phyloP scores from a whole-genome alignment of 2,888 invertebrate species.

The Cryptus armator region DNA sequence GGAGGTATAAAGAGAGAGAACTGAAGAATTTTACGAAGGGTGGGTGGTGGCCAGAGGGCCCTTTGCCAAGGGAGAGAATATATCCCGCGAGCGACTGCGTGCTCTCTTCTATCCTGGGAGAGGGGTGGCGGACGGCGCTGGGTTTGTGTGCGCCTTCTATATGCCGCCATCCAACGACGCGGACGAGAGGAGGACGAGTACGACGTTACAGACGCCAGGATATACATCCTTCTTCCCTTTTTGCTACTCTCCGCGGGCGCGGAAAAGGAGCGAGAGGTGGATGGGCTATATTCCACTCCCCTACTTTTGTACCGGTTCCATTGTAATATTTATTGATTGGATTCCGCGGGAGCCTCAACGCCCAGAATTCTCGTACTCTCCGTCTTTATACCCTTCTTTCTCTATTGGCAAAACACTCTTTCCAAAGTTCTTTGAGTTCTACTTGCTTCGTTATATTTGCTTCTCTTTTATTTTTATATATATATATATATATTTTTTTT shows the following conservation, averaged over 20 bases:
- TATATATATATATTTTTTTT: too few species aligned
- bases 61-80: slow-evolving; percentile 55
- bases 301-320: slow-evolving; percentile 81
- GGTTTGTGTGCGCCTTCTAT: slow-evolving; percentile 35
- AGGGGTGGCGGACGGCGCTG: slow-evolving; percentile 70
- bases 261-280: slow-evolving; percentile 75
- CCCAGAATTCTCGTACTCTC: slow-evolving; percentile 55
- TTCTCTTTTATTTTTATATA: neutral
- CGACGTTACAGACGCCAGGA: slow-evolving; percentile 68
- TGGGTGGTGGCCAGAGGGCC: slow-evolving; percentile 61
- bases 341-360: slow-evolving; percentile 81
- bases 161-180: slow-evolving; percentile 45
- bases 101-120: slow-evolving; percentile 60
- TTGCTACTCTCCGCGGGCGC: slow-evolving; percentile 73
- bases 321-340: slow-evolving; percentile 85
- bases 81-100: slow-evolving; percentile 66
- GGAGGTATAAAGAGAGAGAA: slow-evolving; percentile 43
- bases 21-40: slow-evolving; percentile 69
- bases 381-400: slow-evolving; percentile 17
- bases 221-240: slow-evolving; percentile 70
- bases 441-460: neutral
- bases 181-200: slow-evolving; percentile 38
- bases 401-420: slow-evolving; percentile 20
- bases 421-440: slow-evolving; percentile 7
- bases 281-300: slow-evolving; percentile 79